Base-by-base conservation (phyloP, 2,888 invertebrate species). In the Deroplatys truncata region DNA sequence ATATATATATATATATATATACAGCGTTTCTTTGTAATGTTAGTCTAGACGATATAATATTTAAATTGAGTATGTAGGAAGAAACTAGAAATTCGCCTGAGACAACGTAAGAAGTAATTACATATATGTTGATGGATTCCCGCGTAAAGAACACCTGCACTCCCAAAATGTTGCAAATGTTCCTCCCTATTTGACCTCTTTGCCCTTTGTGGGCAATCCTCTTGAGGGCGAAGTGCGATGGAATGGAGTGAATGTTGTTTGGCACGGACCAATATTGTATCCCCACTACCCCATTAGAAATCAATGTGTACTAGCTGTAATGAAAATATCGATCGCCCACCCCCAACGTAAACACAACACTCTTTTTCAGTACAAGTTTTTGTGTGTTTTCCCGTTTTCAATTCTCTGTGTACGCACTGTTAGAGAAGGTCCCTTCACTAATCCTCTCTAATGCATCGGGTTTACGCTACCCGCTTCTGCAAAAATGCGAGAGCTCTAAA, bases 231-330 rank as follows among this genome's bases (percentile, higher is more conserved):
- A 72, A 72, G 20, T 35, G 84, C 25, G 29, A 29, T 85, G 84
- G 84, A 29, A 85, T 84, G 84, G 85, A 85, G 25, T 25, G 35
- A 29, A 35, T 85, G 85, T 85, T 85, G 85, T 85, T 85, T 85
- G 31, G n/a, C 85, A 35, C 35, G 56, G 56, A 16, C 56, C 56
- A 72, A 72, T 72, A 72, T 28, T 31, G 85, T 28, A 2, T 35
- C 85, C 15, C 85, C 85, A 49, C 35, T 85, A 85, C 85, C 15
- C 85, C 85, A 85, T 85, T 85, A 85, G 85, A 85, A 85, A 85
- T 85, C 85, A 85, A 28, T 28, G 35, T 31, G 31, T 85, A 85
- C 85, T 85, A 35, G 20, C 85, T 31, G 35, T 31, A 49, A 43
- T 31, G 85, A 85, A 85, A 85, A 85, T 49, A 85, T 85, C 25